Conservation (phyloP, 2,888 invertebrate genomes). For the Sepiola atlantica region DNA sequence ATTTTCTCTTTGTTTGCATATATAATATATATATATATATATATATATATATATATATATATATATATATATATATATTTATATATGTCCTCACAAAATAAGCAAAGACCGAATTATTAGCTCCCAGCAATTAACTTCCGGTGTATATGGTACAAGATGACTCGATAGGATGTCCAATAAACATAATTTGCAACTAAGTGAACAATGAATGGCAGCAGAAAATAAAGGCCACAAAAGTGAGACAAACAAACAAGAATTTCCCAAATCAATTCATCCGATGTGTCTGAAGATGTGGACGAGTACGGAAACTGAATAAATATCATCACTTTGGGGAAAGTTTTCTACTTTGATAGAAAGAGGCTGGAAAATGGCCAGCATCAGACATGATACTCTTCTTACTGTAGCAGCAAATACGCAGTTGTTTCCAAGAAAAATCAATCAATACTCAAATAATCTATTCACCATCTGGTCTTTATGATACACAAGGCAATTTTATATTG, state of each 20-base stretch:
- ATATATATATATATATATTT: neutral
- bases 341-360: neutral
- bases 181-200: too few relatives aligned
- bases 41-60: too few relatives aligned
- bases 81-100: neutral
- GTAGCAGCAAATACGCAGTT: neutral
- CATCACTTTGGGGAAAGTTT: neutral
- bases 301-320: neutral
- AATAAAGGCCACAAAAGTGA: too few relatives aligned
- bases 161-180: too few relatives aligned
- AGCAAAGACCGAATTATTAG: too few relatives aligned
- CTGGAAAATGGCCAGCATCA: neutral
- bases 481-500: neutral
- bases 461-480: neutral
- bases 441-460: conserved; percentile 21
- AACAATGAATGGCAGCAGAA: too few relatives aligned
- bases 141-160: too few relatives aligned
- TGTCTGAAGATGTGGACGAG: neutral
- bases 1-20: too few relatives aligned
- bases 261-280: neutral
- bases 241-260: too few relatives aligned
- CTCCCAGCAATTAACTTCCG: too few relatives aligned
- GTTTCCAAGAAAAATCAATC: neutral
- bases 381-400: neutral
- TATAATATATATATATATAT: too few relatives aligned